A percentile compares a stretch with the other conserved stretches of the same genome.
Conservation (phyloP, 2,888 invertebrate genomes). For the Strigamia maritima region DNA sequence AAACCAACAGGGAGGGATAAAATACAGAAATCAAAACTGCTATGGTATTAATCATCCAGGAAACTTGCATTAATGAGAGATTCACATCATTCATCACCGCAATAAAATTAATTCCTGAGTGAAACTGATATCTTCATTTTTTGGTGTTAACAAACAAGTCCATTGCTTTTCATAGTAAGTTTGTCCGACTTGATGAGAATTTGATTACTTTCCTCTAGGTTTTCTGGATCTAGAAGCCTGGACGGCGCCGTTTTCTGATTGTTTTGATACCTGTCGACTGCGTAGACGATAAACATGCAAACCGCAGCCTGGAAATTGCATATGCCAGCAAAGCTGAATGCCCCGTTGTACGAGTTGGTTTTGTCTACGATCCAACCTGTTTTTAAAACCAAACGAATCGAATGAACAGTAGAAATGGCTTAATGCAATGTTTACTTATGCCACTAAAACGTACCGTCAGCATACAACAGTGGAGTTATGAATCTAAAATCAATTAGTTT, state of each 20-base stretch:
- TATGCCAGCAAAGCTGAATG: conserved; percentile 31
- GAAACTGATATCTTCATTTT: background rate
- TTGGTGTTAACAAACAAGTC: background rate
- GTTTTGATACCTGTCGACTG: conserved; percentile 20
- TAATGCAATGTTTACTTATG: background rate
- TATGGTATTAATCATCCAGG: no score
- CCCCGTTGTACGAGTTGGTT: conserved; percentile 12
- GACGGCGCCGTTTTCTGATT: background rate
- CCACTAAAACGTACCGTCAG: conserved; percentile 13
- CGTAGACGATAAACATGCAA: conserved; percentile 35
- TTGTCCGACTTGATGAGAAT: conserved; percentile 1
- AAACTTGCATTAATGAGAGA: background rate
- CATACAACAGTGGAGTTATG: background rate
- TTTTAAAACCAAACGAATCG: background rate
- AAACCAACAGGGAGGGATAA: no score
- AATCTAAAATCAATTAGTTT: background rate
- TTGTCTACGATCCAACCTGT: conserved; percentile 37
- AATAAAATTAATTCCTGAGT: background rate
- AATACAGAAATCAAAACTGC: no score
- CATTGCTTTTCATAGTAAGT: background rate
- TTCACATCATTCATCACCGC: background rate
- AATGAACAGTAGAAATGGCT: background rate
- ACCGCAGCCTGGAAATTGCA: conserved; percentile 37
- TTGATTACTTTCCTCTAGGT: background rate
- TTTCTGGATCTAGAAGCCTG: background rate